Base-by-base conservation (phyloP, 1,140 invertebrate species). In the Chlorops oryzae region DNA sequence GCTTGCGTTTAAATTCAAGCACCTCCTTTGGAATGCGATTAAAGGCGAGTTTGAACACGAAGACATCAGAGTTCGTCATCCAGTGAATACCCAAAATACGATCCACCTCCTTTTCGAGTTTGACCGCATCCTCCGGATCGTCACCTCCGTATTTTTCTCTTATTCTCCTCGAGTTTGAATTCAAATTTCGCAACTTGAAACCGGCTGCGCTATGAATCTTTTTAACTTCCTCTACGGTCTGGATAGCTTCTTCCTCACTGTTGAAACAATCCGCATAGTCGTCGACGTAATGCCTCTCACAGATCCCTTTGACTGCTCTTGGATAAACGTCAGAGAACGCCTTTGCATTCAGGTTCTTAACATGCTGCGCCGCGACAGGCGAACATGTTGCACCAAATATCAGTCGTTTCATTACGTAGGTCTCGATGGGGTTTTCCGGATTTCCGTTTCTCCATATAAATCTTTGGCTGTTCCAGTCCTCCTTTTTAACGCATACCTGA, bases 281-380 rank as follows among this genome's bases (percentile, higher is more conserved):
- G 22, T 72, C 69, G 57, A 72, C 71, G 42, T 69, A 73, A 51
- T 62, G 63, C 34, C 61, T 56, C 3, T 60, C 40, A 1, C 53
- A 18, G 7, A 72, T 61, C 1, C 57, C 64, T 0, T 58, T 18
- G 1, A 57, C 65, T 0, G 68, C 62, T 2, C 25, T n/a, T 0
- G 59, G 64, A 20, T 53, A 52, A 3, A 35, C 12, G 1, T 7
- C 18, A 17, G 17, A 9, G 17, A 13, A 39, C 17, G 7, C 6
- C 6, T 7, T 6, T 12, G 37, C 61, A 32, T 71, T 67, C 7
- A 25, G 18, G 41, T 66, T 57, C 7, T 53, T 49, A 1, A 69
- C 53, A 47, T 45, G 52, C 17, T 59, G 44, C 1, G n/a, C n/a
- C n/a, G n/a, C n/a, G n/a, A n/a, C n/a, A n/a, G n/a, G n/a, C n/a